A percentile compares a stretch with the other conserved stretches of the same genome.
These are phyloP conservation scores for Theonella swinhoei DNA, from an alignment of 37 sponge, comb jelly and placozoan species.

Conservation along the genomic window DNA sequence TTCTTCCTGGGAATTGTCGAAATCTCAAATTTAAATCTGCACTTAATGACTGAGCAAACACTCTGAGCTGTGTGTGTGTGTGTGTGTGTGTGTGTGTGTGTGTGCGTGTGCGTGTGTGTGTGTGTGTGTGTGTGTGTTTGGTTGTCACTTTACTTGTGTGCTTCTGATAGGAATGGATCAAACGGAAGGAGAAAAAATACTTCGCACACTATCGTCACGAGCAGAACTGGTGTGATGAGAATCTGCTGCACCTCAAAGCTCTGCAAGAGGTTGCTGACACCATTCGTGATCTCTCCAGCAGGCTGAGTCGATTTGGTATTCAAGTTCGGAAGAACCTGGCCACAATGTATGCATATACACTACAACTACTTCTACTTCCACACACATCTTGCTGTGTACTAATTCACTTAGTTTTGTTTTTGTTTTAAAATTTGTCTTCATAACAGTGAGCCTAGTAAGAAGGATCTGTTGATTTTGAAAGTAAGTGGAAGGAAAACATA, in stretches of 20 bases:
- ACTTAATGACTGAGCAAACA: too few species aligned
- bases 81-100: too few species aligned
- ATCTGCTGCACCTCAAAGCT: conserved; percentile 62
- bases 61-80: too few species aligned
- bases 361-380: not conserved
- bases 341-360: not conserved
- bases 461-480: conserved; percentile 34
- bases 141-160: too few species aligned
- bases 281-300: conserved; percentile 57
- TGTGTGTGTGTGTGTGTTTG: too few species aligned
- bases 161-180: too few species aligned
- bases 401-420: too few species aligned
- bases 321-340: conserved; percentile 1
- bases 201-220: conserved; percentile 6
- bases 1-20: too few species aligned
- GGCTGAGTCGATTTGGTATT: conserved; percentile 74
- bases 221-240: conserved; percentile 68
- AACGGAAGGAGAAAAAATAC: not conserved
- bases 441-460: not conserved
- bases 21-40: too few species aligned
- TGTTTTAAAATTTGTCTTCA: too few species aligned
- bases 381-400: not conserved
- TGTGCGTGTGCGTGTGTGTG: too few species aligned
- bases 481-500: too few species aligned
- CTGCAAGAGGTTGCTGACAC: conserved; percentile 53